Evolutionary conservation across 2,797 vertebrate genomes (phyloP).

Genomic region (Pithecia hirsuta): DNA sequence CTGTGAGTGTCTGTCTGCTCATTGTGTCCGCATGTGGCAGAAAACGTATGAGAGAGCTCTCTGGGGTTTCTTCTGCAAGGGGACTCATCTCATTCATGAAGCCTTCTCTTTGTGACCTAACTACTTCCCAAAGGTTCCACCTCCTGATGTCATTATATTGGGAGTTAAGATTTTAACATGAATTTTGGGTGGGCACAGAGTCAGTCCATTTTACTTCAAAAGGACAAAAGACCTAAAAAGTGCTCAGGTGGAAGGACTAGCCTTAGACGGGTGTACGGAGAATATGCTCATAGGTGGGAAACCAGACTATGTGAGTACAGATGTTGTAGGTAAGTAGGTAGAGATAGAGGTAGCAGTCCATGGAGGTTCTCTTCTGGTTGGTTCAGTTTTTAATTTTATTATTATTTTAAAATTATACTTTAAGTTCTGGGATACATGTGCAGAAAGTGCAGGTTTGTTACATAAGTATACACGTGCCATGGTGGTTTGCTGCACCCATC

Average conservation of each 20-base stretch:
- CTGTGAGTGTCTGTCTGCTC: background rate
- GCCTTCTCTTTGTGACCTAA: background rate
- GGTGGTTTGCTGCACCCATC: too few relatives aligned
- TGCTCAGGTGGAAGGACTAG: background rate
- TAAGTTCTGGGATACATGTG: too few relatives aligned
- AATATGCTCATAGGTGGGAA: background rate
- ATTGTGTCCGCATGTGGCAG: background rate
- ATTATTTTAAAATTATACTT: too few relatives aligned
- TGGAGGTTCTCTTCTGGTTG: background rate
- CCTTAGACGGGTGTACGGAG: background rate
- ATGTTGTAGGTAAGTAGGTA: background rate
- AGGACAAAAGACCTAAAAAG: background rate
- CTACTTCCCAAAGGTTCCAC: background rate
- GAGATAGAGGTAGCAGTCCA: background rate
- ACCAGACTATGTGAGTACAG: background rate
- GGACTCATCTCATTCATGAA: background rate
- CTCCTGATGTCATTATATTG: background rate
- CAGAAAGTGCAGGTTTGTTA: too few relatives aligned
- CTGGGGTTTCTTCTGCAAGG: background rate
- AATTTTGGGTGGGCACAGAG: background rate
- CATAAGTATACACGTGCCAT: too few relatives aligned
- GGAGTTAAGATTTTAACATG: background rate
- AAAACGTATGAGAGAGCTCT: background rate
- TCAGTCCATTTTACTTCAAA: background rate
- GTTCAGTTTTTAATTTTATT: too few relatives aligned